Evolutionary conservation across 2,888 invertebrate genomes (phyloP).

Genomic region (Patella caerulea): DNA sequence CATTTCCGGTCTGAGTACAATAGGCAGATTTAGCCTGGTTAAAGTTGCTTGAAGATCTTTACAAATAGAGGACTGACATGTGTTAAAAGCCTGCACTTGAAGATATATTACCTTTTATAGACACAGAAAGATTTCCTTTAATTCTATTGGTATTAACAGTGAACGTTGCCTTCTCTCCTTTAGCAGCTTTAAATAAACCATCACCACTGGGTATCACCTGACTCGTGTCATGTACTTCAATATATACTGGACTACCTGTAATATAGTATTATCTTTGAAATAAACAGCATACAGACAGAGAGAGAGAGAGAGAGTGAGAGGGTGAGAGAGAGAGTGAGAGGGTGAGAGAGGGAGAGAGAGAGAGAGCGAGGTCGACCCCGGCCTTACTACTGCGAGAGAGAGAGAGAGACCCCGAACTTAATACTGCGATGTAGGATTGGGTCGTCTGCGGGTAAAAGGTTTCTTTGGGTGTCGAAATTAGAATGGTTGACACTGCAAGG

Average conservation of each 20-base stretch:
- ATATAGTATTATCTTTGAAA: background rate
- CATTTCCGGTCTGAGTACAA: too few species aligned
- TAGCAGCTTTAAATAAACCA: constrained; percentile 73
- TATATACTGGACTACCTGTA: constrained; percentile 79
- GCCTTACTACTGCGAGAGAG: too few species aligned
- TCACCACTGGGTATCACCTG: constrained; percentile 73
- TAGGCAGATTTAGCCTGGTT: too few species aligned
- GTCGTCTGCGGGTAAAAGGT: too few species aligned
- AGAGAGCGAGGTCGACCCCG: background rate
- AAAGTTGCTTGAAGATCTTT: too few species aligned
- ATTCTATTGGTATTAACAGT: constrained; percentile 73
- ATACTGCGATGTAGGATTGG: background rate
- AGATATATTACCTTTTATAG: constrained; percentile 68
- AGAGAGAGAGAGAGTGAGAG: background rate
- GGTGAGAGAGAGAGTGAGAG: background rate
- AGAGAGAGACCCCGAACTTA: background rate
- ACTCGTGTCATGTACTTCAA: constrained; percentile 77
- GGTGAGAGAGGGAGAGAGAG: constrained; percentile 6
- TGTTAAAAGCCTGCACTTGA: background rate
- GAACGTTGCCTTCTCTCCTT: constrained; percentile 74
- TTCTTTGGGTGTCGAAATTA: background rate
- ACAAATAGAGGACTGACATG: too few species aligned
- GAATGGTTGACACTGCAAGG: too few species aligned
- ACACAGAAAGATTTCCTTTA: constrained; percentile 73
- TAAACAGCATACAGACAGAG: too few species aligned